Conservation (phyloP, 2,113 vertebrate genomes). For the Pagrus major region DNA sequence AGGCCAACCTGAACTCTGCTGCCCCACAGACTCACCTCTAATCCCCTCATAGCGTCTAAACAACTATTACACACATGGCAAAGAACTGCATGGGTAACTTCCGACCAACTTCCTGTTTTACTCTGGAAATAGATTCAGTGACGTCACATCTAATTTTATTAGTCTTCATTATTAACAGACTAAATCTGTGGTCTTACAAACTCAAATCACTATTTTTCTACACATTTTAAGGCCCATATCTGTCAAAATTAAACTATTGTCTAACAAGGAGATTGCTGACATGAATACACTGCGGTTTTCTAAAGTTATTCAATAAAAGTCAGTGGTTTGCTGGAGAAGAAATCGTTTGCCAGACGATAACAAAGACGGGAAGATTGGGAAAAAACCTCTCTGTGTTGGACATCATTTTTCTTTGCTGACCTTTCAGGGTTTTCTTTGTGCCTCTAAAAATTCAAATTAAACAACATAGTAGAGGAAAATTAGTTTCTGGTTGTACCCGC, state of each 20-base stretch:
- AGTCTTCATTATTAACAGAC: not conserved
- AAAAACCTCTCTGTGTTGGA: not conserved
- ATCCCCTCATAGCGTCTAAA: not conserved
- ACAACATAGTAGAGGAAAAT: no score
- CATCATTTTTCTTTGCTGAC: not conserved
- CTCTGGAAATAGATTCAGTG: not conserved
- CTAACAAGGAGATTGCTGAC: not conserved
- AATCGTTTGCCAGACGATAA: not conserved
- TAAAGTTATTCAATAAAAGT: not conserved
- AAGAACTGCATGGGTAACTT: not conserved
- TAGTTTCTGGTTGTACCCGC: no score
- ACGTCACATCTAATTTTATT: not conserved
- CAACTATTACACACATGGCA: not conserved
- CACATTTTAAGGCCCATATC: not conserved
- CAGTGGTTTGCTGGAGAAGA: not conserved
- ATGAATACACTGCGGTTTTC: not conserved
- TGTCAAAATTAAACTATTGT: not conserved
- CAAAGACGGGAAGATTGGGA: not conserved
- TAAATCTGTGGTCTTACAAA: not conserved
- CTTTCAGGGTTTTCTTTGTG: not conserved
- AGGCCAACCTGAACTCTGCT: conserved; percentile 5
- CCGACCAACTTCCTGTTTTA: not conserved
- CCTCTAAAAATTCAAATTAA: no score
- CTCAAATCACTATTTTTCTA: not conserved
- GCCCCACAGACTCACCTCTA: not conserved